phyloP scores from a whole-genome alignment of 2,888 invertebrate genomes.

The Tinea semifulvella region DNA sequence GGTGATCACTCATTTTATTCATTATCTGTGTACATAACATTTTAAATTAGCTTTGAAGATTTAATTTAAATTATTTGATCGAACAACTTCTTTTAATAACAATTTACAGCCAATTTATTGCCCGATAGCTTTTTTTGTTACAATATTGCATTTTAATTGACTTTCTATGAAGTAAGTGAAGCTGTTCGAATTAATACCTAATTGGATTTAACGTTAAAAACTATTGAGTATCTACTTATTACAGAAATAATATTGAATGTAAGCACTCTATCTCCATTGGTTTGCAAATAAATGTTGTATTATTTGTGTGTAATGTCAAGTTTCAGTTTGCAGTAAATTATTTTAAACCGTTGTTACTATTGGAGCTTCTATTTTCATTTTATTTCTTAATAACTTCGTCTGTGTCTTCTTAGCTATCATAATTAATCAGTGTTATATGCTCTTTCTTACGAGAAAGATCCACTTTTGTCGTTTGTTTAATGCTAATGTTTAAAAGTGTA shows the following conservation, averaged over 20 bases:
- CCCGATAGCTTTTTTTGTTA: too few relatives aligned
- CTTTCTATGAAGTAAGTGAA: neutral
- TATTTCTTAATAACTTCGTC: constrained; percentile 42
- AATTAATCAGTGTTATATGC: constrained; percentile 50
- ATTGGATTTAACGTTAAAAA: neutral
- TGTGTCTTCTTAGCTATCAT: constrained; percentile 61
- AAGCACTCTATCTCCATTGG: constrained; percentile 51
- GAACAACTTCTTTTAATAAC: neutral
- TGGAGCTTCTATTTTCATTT: constrained; percentile 52
- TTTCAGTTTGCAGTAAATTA: constrained; percentile 46
- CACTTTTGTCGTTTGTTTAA: neutral
- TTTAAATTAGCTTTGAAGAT: constrained; percentile 10
- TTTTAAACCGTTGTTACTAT: constrained; percentile 34
- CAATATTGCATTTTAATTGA: too few relatives aligned
- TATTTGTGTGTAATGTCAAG: constrained; percentile 53
- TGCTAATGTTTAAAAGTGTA: constrained; percentile 19
- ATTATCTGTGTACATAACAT: constrained; percentile 17
- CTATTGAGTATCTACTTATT: neutral
- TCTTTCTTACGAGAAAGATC: constrained; percentile 12
- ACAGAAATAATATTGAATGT: constrained; percentile 29
- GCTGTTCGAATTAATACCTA: neutral
- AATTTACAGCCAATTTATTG: neutral
- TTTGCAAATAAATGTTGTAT: constrained; percentile 62
- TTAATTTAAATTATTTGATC: neutral
- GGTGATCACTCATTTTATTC: constrained; percentile 52